Conservation (phyloP, 1,140 invertebrate species). For the Anastatus disparis region DNA sequence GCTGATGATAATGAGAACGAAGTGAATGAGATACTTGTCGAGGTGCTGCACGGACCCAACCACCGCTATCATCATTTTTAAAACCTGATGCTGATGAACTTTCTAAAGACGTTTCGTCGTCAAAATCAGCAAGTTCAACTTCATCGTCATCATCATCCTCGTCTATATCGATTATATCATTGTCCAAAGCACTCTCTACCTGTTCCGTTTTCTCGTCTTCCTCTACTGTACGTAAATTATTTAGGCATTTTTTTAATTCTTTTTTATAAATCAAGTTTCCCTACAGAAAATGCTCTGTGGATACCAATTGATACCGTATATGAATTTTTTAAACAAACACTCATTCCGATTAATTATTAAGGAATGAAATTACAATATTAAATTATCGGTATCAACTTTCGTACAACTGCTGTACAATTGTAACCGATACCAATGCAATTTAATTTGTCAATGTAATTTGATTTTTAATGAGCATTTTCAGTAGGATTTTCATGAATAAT, state of each 20-base stretch:
- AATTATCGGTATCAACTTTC: too few species aligned
- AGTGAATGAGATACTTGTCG: conserved; percentile 34
- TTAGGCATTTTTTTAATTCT: too few species aligned
- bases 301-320: neutral
- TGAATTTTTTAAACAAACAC: too few species aligned
- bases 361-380: too few species aligned
- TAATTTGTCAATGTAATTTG: too few species aligned
- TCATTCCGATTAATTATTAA: too few species aligned
- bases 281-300: neutral
- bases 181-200: conserved; percentile 9
- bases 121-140: conserved; percentile 48
- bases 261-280: neutral
- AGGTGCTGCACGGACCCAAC: conserved; percentile 42
- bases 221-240: neutral
- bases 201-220: conserved; percentile 25
- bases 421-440: too few species aligned
- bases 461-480: too few species aligned
- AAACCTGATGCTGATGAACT: conserved; percentile 52
- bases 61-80: conserved; percentile 45
- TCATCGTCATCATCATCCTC: conserved; percentile 20
- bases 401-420: too few species aligned
- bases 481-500: too few species aligned
- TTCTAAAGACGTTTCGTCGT: conserved; percentile 51
- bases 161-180: conserved; percentile 40
- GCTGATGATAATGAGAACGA: conserved; percentile 28